These are phyloP conservation scores for Bicyclus anynana DNA, from an alignment of 1,140 invertebrate species.

Conservation along the genomic window DNA sequence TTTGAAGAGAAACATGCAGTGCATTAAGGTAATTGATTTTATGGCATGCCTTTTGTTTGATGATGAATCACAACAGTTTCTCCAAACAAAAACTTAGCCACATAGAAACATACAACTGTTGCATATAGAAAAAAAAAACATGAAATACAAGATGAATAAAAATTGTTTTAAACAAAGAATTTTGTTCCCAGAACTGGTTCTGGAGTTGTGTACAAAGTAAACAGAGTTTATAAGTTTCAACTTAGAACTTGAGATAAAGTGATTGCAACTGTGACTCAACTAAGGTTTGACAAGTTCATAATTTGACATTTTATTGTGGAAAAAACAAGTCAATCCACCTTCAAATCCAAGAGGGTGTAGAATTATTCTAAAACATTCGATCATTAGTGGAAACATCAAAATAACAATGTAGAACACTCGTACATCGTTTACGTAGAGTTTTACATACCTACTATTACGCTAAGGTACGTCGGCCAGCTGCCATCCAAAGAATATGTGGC, in stretches of 20 bases:
- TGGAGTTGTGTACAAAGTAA: constrained; percentile 20
- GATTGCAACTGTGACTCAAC: constrained; percentile 73
- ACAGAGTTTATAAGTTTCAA: constrained; percentile 28
- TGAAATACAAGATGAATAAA: neutral
- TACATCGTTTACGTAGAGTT: constrained; percentile 59
- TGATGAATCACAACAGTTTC: constrained; percentile 27
- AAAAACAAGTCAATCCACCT: constrained; percentile 60
- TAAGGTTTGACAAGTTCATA: constrained; percentile 72
- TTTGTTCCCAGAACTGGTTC: neutral
- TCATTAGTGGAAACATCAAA: constrained; percentile 34
- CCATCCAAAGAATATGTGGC: constrained; percentile 78
- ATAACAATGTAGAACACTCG: constrained; percentile 35
- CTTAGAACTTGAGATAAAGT: constrained; percentile 49
- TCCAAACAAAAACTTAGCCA: constrained; percentile 19
- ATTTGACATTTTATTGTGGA: constrained; percentile 70
- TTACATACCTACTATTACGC: constrained; percentile 60
- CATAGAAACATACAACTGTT: neutral
- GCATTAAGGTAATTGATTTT: constrained; percentile 2
- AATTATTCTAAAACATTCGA: constrained; percentile 33
- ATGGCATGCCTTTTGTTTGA: constrained; percentile 17
- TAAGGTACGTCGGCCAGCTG: constrained; percentile 72
- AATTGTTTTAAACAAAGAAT: neutral
- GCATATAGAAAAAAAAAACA: neutral
- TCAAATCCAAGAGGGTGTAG: constrained; percentile 40
- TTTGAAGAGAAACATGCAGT: neutral